A percentile compares a stretch with the other conserved stretches of the same genome.
These are phyloP conservation scores for Podocnemis expansa DNA, from an alignment of 2,113 vertebrate genomes.

Conservation along the genomic window DNA sequence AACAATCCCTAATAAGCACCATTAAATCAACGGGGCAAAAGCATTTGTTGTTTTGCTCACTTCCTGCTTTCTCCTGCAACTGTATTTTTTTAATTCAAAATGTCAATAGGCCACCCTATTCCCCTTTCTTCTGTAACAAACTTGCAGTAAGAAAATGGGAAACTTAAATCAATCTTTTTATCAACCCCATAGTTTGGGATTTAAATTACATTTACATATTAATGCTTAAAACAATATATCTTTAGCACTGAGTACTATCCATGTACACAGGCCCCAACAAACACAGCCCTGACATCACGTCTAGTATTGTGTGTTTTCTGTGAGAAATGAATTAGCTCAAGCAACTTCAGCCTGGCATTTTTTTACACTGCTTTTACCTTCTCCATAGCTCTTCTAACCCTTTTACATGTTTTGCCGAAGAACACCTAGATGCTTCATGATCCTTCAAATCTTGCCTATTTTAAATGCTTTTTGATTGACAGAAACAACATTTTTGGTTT, in stretches of 20 bases:
- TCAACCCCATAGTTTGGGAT: not conserved
- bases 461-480: not conserved
- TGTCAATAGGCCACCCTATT: not conserved
- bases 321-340: not conserved
- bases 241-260: not conserved
- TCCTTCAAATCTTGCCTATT: not conserved
- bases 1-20: not conserved
- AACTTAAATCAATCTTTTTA: not conserved
- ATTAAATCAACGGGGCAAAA: slow-evolving; percentile 15
- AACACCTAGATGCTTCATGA: not conserved
- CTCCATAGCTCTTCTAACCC: not conserved
- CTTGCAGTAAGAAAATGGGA: not conserved
- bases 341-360: not conserved
- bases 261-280: not conserved
- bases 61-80: slow-evolving; percentile 6
- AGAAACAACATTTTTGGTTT: not conserved
- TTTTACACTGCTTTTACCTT: not conserved
- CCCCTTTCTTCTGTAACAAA: not conserved
- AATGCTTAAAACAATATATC: not conserved
- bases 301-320: not conserved
- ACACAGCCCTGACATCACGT: not conserved
- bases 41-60: not conserved
- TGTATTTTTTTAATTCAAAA: slow-evolving; percentile 7
- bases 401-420: not conserved
- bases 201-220: not conserved